Percentiles rank a stretch among this genome's conserved stretches.
phyloP scores from a whole-genome alignment of 2,797 vertebrate species.

The Poeciliopsis turneri region DNA sequence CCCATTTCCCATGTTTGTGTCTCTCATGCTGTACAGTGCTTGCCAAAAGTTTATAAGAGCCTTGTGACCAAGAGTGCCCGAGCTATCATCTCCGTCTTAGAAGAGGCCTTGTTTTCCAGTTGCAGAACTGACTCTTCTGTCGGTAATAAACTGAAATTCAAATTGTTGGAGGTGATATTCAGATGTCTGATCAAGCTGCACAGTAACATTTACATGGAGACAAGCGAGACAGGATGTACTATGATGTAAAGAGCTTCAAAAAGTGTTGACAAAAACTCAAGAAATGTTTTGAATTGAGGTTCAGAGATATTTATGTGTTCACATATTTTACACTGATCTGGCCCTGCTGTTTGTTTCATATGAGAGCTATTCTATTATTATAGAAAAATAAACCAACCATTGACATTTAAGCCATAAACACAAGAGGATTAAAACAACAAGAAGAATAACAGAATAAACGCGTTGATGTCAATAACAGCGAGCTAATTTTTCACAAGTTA shows the following conservation, averaged over 20 bases:
- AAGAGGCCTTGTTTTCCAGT: conserved; percentile 26
- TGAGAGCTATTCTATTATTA: background rate
- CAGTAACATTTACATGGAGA: conserved; percentile 42
- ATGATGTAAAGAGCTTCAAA: conserved; percentile 32
- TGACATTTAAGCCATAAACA: background rate
- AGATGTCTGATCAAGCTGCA: conserved; percentile 38
- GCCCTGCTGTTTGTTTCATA: background rate
- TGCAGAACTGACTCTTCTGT: conserved; percentile 1
- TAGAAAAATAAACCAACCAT: conserved; percentile 2
- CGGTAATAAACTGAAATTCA: conserved; percentile 14
- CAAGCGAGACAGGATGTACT: background rate
- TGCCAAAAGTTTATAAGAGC: conserved; percentile 59
- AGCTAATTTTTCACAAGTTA: background rate
- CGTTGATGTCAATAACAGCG: background rate
- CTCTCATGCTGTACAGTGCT: conserved; percentile 37
- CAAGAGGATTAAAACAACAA: background rate
- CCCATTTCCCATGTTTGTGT: conserved; percentile 23
- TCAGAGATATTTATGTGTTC: conserved; percentile 11
- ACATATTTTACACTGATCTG: background rate
- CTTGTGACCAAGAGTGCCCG: conserved; percentile 66
- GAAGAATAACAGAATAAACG: background rate
- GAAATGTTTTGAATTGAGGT: background rate
- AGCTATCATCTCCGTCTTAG: conserved; percentile 38
- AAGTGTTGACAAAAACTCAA: conserved; percentile 9
- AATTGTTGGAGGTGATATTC: conserved; percentile 23